Evolutionary conservation across 2,888 invertebrate species (phyloP).

Genomic region (Deroplatys truncata): DNA sequence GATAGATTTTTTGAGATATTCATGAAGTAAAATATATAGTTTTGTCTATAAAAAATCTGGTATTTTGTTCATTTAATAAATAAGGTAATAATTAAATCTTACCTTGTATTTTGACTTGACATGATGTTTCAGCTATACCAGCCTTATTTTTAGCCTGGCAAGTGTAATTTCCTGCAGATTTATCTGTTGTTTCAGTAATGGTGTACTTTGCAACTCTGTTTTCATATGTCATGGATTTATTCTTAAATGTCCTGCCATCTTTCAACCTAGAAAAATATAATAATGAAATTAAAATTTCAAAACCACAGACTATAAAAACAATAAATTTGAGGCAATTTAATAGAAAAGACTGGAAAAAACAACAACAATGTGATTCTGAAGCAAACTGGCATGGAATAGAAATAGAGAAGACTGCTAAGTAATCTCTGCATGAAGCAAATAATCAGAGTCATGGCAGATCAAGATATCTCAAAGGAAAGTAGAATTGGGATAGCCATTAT

Average conservation of each 20-base stretch:
- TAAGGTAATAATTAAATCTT: neutral
- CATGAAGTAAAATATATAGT: too few relatives aligned
- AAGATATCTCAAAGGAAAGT: too few relatives aligned
- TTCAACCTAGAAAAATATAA: constrained; percentile 47
- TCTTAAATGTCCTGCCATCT: constrained; percentile 58
- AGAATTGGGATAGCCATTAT: too few relatives aligned
- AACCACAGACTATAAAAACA: neutral
- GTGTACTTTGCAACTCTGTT: constrained; percentile 65
- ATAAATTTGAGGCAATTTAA: neutral
- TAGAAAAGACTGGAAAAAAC: too few relatives aligned
- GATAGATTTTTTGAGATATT: too few relatives aligned
- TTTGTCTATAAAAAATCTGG: too few relatives aligned
- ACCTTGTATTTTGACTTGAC: constrained; percentile 59
- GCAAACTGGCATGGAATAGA: too few relatives aligned
- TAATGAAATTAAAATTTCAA: neutral
- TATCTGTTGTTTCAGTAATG: constrained; percentile 55
- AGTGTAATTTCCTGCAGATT: constrained; percentile 61
- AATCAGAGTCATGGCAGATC: too few relatives aligned
- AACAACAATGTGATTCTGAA: too few relatives aligned
- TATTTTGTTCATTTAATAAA: too few relatives aligned
- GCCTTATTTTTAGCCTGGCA: constrained; percentile 64
- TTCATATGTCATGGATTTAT: constrained; percentile 57
- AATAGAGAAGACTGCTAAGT: too few relatives aligned
- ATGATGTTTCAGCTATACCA: constrained; percentile 64
- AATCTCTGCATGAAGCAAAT: too few relatives aligned